Percentiles rank a stretch among this genome's conserved stretches.
Conservation (phyloP, 2,797 vertebrate species). For the Sciaenops ocellatus region DNA sequence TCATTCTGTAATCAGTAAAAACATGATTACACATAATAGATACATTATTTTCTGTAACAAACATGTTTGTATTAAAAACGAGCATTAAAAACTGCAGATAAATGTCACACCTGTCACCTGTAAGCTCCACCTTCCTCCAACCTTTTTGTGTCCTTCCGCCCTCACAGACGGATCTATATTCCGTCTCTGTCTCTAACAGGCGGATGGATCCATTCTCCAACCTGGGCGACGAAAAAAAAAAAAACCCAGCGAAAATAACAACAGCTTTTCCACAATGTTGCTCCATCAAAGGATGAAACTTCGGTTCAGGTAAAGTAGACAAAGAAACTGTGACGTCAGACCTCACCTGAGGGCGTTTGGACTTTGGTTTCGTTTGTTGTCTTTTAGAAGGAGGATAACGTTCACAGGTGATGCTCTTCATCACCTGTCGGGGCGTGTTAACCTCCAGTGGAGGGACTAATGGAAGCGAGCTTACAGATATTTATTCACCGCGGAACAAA, state of each 20-base stretch:
- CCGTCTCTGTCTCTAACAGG: slow-evolving; percentile 49
- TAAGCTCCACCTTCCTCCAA: background rate
- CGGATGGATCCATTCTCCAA: slow-evolving; percentile 78
- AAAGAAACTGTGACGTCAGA: no score
- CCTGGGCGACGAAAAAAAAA: slow-evolving; percentile 48
- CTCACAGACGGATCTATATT: slow-evolving; percentile 45
- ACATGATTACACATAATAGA: no score
- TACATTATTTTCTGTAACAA: background rate
- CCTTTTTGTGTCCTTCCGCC: slow-evolving; percentile 61
- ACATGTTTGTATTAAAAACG: background rate
- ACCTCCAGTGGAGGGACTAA: slow-evolving; percentile 31
- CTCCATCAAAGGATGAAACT: slow-evolving; percentile 53
- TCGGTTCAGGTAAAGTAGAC: slow-evolving; percentile 59
- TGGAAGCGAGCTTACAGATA: slow-evolving; percentile 32
- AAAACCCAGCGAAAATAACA: slow-evolving; percentile 22
- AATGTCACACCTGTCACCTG: slow-evolving; percentile 15
- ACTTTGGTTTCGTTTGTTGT: background rate
- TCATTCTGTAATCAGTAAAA: background rate
- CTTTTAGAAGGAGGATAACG: slow-evolving; percentile 10
- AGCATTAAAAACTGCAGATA: background rate
- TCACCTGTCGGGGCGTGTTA: slow-evolving; percentile 84
- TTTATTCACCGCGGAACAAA: background rate
- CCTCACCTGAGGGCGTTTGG: background rate
- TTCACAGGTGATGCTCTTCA: slow-evolving; percentile 78
- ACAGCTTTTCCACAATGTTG: slow-evolving; percentile 73